phyloP scores from a whole-genome alignment of 2,113 vertebrate genomes.

The Cervus canadensis region DNA sequence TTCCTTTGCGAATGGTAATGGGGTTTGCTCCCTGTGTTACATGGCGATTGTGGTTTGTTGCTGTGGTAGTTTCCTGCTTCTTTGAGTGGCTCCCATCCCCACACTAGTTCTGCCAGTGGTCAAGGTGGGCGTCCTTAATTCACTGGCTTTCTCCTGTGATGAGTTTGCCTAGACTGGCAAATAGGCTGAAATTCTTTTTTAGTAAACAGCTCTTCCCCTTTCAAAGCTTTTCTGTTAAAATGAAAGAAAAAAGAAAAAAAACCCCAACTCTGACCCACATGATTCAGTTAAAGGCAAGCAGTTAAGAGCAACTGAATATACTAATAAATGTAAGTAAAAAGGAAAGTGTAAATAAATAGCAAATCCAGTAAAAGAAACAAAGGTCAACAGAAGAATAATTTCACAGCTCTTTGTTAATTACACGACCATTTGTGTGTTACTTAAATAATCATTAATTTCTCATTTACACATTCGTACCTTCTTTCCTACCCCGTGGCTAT shows the following conservation, averaged over 20 bases:
- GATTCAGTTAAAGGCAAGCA: not conserved
- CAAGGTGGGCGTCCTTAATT: not conserved
- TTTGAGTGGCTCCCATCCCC: not conserved
- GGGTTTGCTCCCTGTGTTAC: conserved; percentile 60
- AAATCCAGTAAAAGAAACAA: conserved; percentile 82
- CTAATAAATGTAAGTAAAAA: conserved; percentile 83
- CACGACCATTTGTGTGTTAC: conserved; percentile 88
- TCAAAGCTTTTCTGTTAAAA: not conserved
- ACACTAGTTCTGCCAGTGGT: not conserved
- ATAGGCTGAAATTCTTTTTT: conserved; percentile 18
- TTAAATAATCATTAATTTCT: conserved; percentile 91
- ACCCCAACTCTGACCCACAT: not conserved
- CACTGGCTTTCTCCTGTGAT: not conserved
- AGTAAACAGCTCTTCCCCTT: not conserved
- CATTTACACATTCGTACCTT: conserved; percentile 86
- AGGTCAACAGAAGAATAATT: conserved; percentile 88
- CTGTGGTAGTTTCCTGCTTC: not conserved
- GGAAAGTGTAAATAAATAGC: conserved; percentile 85
- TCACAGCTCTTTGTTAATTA: conserved; percentile 89
- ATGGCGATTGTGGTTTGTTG: not conserved
- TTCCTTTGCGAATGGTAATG: conserved; percentile 74
- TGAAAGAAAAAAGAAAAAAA: not conserved
- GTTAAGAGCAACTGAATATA: conserved; percentile 56
- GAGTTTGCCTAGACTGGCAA: conserved; percentile 10
- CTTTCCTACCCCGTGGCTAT: conserved; percentile 84